Conservation (phyloP, 2,113 vertebrate genomes). For the Sciurus niger region DNA sequence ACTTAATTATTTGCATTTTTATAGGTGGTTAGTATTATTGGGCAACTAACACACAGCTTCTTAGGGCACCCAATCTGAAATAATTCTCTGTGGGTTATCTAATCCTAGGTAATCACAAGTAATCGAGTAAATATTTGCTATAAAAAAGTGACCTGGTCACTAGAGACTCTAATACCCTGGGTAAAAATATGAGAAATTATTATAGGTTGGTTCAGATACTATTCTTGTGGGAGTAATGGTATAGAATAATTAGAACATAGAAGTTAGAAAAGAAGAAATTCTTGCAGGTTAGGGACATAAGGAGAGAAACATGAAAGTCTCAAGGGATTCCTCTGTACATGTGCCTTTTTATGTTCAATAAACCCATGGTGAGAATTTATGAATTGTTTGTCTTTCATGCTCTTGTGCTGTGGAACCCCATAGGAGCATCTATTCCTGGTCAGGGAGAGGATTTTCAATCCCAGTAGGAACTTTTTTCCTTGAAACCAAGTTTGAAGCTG, state of each 20-base stretch:
- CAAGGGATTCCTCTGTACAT: background rate
- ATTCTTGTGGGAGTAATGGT: background rate
- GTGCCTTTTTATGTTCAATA: background rate
- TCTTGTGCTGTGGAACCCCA: background rate
- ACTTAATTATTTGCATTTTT: background rate
- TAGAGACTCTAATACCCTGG: background rate
- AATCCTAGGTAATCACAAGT: background rate
- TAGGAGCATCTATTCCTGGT: background rate
- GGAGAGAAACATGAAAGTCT: background rate
- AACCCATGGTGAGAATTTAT: background rate
- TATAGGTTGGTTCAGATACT: background rate
- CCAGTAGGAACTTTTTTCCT: background rate
- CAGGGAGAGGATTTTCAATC: background rate
- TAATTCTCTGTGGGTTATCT: background rate
- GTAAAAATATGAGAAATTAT: background rate
- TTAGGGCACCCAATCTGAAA: background rate
- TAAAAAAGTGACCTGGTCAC: background rate
- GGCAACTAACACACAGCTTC: background rate
- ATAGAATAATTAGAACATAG: background rate
- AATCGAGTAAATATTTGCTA: background rate
- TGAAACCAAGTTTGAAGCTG: background rate
- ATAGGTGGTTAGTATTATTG: background rate
- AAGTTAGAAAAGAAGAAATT: conserved; percentile 15
- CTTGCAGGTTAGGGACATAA: background rate
- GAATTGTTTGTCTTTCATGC: background rate